Base-by-base conservation (phyloP, 2,113 vertebrate species). In the Pristiophorus japonicus region DNA sequence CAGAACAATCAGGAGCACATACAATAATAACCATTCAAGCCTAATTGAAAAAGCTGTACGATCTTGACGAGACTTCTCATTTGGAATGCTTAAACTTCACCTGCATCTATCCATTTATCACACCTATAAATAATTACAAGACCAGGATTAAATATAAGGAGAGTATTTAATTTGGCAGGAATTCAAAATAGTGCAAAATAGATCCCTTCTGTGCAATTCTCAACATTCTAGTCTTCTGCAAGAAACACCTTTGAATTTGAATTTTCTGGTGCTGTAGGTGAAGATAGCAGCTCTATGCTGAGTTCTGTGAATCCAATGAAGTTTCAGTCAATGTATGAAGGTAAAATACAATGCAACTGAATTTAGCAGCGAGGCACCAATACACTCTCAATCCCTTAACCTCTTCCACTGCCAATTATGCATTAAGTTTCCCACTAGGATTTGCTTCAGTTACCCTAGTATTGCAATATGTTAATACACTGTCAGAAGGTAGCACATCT, bases 21-120 rank as follows among this genome's bases (percentile, higher is more conserved):
- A 62, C 88, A 90, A 90, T 59, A 90, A 90, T 90, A 90, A 59
- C 87, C 59, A 92, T 92, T 92, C 88, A 63, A 38, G 55, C 59
- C 34, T 92, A 92, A 92, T 92, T 92, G 59, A 63, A 92, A 92
- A 92, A 42, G 59, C 59, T 92, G 88, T 62, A 38, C 59, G 34
- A 18, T 51, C 14, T 92, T 92, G 18, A 91, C n/a, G 55, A 34
- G 87, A 59, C 55, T 91, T 91, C 87, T 91, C 87, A 91, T 91
- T 91, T 91, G 55, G 55, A 30, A 62, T 91, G 87, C 55, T 62
- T 91, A 34, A n/a, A 65, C 63, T 63, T 63, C 5, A 22, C 34
- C 27, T 92, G 88, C 59, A 63, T 22, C 59, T 63, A 63, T 92
- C 59, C n/a, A 34, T 92, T 63, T 62, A 38, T 63, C n/a, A 92